phyloP scores from a whole-genome alignment of 2,888 invertebrate species.

The Torymus aiolomorphi region DNA sequence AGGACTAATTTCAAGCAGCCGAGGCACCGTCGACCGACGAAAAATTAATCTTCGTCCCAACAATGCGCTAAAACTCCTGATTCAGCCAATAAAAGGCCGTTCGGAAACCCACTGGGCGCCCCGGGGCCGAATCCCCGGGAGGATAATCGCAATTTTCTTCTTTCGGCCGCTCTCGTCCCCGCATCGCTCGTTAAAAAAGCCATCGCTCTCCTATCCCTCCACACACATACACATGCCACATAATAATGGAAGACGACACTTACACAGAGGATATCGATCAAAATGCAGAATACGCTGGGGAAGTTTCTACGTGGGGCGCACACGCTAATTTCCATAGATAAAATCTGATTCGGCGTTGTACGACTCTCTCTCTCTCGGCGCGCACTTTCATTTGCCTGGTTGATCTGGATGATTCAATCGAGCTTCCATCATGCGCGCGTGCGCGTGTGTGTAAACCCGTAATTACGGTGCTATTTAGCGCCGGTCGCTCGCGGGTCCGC shows the following conservation, averaged over 20 bases:
- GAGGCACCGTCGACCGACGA: too few relatives aligned
- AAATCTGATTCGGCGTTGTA: conserved; percentile 45
- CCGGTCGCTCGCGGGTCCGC: not conserved
- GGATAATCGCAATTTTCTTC: conserved; percentile 11
- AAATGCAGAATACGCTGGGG: conserved; percentile 34
- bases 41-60: too few relatives aligned
- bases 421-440: not conserved
- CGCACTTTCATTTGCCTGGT: conserved; percentile 41
- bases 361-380: not conserved
- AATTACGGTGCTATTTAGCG: conserved; percentile 40
- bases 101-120: not conserved
- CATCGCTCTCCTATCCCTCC: not conserved
- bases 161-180: not conserved
- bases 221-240: not conserved
- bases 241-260: conserved; percentile 44
- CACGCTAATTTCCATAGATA: conserved; percentile 51
- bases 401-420: conserved; percentile 47
- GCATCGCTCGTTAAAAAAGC: conserved; percentile 13
- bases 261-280: conserved; percentile 41
- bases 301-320: not conserved
- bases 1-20: too few relatives aligned
- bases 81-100: not conserved
- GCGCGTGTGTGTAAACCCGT: conserved; percentile 6
- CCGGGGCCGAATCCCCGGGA: not conserved
- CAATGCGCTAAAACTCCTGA: not conserved